Evolutionary conservation across 2,888 invertebrate species (phyloP).

Genomic region (Chamaedrilus cognettii): DNA sequence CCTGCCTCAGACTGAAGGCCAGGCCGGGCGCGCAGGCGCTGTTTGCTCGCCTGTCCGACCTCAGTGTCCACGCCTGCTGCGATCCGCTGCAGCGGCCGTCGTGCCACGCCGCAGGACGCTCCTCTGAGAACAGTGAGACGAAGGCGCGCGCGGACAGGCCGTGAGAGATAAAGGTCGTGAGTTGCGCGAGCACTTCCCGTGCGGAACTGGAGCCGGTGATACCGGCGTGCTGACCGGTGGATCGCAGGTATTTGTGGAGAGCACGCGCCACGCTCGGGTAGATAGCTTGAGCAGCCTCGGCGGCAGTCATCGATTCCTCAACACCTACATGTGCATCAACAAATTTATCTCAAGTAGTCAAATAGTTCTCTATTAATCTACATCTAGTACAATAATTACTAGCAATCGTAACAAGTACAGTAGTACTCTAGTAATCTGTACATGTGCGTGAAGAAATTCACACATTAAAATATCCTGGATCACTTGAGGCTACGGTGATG

Average conservation of each 20-base stretch:
- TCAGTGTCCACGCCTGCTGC: conserved; percentile 96
- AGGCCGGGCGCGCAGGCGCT: conserved; percentile 80
- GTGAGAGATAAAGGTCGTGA: conserved; percentile 88
- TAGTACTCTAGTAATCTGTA: too few relatives aligned
- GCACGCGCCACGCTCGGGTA: conserved; percentile 97
- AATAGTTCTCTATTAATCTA: too few relatives aligned
- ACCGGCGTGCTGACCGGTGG: conserved; percentile 93
- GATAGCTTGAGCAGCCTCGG: conserved; percentile 96
- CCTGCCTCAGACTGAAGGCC: conserved; percentile 80
- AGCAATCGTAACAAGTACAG: too few relatives aligned
- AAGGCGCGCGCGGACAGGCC: conserved; percentile 95
- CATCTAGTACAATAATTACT: too few relatives aligned
- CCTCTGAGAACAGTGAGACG: conserved; percentile 65
- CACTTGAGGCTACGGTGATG: too few relatives aligned
- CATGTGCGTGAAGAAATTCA: too few relatives aligned
- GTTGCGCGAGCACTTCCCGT: conserved; percentile 85
- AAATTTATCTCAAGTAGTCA: too few relatives aligned
- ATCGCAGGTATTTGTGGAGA: conserved; percentile 92
- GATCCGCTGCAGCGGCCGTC: conserved; percentile 59
- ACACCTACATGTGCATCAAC: too few relatives aligned
- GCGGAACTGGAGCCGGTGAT: conserved; percentile 96
- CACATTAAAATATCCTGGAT: too few relatives aligned
- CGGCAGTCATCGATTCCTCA: conserved; percentile 79
- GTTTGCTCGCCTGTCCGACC: conserved; percentile 89
- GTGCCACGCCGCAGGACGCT: conserved; percentile 30